Conservation (phyloP, 2,797 vertebrate species). For the Otolemur crassicaudatus region DNA sequence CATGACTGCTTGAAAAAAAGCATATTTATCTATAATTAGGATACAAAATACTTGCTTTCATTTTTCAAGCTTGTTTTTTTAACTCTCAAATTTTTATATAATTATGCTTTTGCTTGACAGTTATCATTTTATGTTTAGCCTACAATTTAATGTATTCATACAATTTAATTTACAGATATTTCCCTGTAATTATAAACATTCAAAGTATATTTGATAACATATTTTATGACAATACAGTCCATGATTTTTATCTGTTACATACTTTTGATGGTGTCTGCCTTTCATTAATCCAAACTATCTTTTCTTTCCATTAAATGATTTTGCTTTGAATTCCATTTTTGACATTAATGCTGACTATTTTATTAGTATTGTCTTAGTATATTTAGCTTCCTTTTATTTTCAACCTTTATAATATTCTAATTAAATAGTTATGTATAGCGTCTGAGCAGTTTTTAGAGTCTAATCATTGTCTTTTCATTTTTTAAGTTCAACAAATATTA, state of each 20-base stretch:
- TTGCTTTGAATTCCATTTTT: not conserved
- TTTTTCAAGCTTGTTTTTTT: not conserved
- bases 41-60: not conserved
- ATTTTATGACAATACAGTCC: not conserved
- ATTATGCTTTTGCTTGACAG: not conserved
- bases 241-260: not conserved
- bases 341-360: not conserved
- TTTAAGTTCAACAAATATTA: not conserved
- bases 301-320: not conserved
- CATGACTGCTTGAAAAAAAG: not conserved
- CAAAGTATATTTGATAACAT: not conserved
- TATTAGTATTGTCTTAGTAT: not conserved
- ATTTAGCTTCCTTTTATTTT: not conserved
- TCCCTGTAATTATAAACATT: not conserved
- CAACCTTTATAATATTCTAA: not conserved
- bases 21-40: not conserved
- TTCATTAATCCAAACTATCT: not conserved
- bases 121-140: not conserved
- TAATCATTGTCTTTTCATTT: not conserved
- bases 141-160: not conserved
- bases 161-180: not conserved
- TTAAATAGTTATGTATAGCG: not conserved
- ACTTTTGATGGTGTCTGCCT: not conserved
- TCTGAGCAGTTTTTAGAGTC: not conserved
- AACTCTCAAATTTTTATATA: not conserved